These are phyloP conservation scores for Vulpes vulpes DNA, from an alignment of 2,113 vertebrate genomes.

Conservation along the genomic window DNA sequence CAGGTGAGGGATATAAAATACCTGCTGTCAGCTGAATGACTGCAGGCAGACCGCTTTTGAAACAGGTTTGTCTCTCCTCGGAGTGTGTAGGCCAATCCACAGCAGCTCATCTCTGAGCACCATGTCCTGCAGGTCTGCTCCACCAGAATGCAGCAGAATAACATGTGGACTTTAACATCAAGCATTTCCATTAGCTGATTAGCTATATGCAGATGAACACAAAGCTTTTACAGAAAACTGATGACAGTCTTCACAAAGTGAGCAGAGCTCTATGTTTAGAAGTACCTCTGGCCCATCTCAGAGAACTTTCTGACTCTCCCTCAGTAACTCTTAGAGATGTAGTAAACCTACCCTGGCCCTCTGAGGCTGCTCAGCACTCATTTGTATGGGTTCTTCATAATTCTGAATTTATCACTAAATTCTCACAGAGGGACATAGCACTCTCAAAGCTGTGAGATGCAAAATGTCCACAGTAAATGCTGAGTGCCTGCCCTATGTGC, in stretches of 20 bases:
- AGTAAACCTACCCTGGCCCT: neutral
- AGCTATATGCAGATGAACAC: neutral
- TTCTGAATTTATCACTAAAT: neutral
- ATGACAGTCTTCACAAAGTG: neutral
- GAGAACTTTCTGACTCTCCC: neutral
- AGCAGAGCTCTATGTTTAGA: neutral
- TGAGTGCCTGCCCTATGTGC: neutral
- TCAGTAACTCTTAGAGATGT: neutral
- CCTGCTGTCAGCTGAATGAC: neutral
- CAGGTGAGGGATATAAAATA: neutral
- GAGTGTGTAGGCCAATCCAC: neutral
- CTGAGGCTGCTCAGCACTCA: too few species aligned
- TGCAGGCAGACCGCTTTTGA: neutral
- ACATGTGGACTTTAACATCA: neutral
- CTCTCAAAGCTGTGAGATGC: neutral
- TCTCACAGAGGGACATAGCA: neutral
- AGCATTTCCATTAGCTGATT: neutral
- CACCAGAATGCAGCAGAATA: neutral
- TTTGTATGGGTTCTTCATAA: too few species aligned
- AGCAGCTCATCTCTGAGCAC: neutral
- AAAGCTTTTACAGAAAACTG: neutral
- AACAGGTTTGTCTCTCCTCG: neutral
- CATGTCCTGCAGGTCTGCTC: neutral
- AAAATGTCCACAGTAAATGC: neutral
- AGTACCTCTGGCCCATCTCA: neutral